These are phyloP conservation scores for Lepidonotus clava DNA, from an alignment of 2,888 invertebrate species.

Conservation along the genomic window DNA sequence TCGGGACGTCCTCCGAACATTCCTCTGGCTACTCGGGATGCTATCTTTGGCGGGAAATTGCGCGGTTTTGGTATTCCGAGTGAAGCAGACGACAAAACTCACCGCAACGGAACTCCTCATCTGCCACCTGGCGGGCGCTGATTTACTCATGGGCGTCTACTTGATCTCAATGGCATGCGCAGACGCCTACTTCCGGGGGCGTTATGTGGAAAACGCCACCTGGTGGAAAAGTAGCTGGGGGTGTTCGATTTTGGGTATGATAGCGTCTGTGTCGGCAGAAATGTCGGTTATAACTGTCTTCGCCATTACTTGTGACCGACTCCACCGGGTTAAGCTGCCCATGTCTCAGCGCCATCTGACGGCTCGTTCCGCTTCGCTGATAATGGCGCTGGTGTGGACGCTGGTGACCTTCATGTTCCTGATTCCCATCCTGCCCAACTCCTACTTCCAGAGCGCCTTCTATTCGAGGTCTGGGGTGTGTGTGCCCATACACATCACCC, in stretches of 20 bases:
- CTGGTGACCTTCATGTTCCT: conserved; percentile 69
- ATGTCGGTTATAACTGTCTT: conserved; percentile 84
- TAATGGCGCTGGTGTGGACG: conserved; percentile 70
- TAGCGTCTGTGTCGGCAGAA: conserved; percentile 82
- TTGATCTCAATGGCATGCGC: conserved; percentile 65
- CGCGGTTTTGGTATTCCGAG: conserved; percentile 61
- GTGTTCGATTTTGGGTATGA: conserved; percentile 67
- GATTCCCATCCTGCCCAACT: conserved; percentile 72
- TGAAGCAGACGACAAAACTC: background rate
- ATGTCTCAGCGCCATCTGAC: conserved; percentile 76
- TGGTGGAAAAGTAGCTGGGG: conserved; percentile 65
- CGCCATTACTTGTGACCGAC: conserved; percentile 84
- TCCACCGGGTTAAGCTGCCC: conserved; percentile 84
- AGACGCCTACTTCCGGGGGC: conserved; percentile 65
- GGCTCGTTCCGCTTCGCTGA: conserved; percentile 65
- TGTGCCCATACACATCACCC: conserved; percentile 76
- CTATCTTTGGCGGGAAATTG: conserved; percentile 65
- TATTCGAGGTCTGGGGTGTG: conserved; percentile 77
- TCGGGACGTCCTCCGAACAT: conserved; percentile 60
- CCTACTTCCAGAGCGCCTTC: conserved; percentile 71
- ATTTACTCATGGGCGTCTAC: conserved; percentile 69
- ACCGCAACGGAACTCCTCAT: conserved; percentile 68
- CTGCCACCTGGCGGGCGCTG: conserved; percentile 65
- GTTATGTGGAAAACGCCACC: conserved; percentile 66
- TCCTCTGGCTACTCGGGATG: conserved; percentile 65